Evolutionary conservation across 2,113 vertebrate genomes (phyloP), one percentile per base, ranked within the genome.

Genomic region (Phalacrocorax pelagicus): DNA sequence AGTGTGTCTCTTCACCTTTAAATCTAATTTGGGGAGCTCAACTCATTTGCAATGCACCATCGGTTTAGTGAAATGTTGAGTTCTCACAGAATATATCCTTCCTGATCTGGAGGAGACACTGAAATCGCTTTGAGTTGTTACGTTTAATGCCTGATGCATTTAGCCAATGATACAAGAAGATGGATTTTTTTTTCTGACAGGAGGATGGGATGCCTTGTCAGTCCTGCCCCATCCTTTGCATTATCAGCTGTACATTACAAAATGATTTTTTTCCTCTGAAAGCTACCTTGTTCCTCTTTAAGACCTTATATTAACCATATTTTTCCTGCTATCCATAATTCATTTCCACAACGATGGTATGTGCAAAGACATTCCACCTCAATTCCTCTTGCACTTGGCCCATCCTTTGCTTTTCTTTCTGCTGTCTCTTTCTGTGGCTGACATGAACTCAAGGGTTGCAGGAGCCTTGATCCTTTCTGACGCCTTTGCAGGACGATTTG

Each of bases 1-100:
- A 91, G 93, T 55, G 93, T 98, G 98, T 98, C 96, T 96, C 88
- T 97, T 95, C 4, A 8, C 91, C 82, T 97, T 96, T 90, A 97
- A 92, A 94, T 95, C 89, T 95, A 88, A 95, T 96, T 96, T 96
- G 82, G 66, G 77, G 49, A 92, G 72, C 82, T 86, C 0, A 2
- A 36, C 58, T 77, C 81, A n/a, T 61, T 90, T 62, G 18, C 46
- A 46, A 46, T 46, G 46, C 46, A 70, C 26, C 0, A 1, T 15
- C 94, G 82, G 55, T 77, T 81, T 88, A 93, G 87, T 29, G 89
- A 88, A 95, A 95, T 81, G 89, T 57, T 84, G 86, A 67, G 66
- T 72, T 84, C 78, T 85, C 47, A 8, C 27, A 63, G 95, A 90
- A 86, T 70, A 42, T 51, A 86, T 71, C 81, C 44, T 51, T 96